Base-by-base conservation (phyloP, 2,888 invertebrate species). In the Sycophila texana region DNA sequence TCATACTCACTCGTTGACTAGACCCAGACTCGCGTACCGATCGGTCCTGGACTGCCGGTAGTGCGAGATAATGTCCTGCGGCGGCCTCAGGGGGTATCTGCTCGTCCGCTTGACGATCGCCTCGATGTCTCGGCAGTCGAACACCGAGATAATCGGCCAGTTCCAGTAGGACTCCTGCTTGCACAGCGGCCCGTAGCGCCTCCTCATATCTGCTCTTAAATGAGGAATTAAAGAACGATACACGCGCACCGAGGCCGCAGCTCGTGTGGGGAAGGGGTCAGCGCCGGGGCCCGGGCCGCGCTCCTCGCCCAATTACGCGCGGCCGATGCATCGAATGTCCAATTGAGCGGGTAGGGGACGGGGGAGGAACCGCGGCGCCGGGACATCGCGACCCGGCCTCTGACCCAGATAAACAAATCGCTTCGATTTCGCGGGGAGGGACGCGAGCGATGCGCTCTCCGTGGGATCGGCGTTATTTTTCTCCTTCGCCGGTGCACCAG, bases 11-110 rank as follows among this genome's bases (percentile, higher is more conserved):
- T 96, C 96, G 89, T 96, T 96, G 49, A 95, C 95, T 71, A 97
- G 92, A 83, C 97, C 97, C 30, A 94, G 93, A 83, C 95, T 96
- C 49, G 95, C 94, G 89, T 96, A 97, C 88, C 95, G 92, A 87
- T 97, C 97, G 0, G 95, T 95, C 20, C 95, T 92, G 61, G 94
- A 93, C 74, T 91, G 92, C 49, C 97, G 92, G 90, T 97, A 97
- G 85, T 94, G 92, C 67, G 95, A 94, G 30, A 96, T 94, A 83
- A 96, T 95, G 91, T 96, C 96, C 1, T 96, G 96, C 51, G 96
- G 95, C 14, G 97, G 97, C 20, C 97, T 92, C 85, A 95, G 93
- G 0, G 96, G 96, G 86, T 94, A 94, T 87, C 94, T 94, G 82
- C 95, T 94, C 14, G 94, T 93, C 81, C 94, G 93, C 83, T 93